Evolutionary conservation across 2,888 invertebrate species (phyloP), one percentile per base, ranked within the genome.

Genomic region (Scaptomyza reducta): DNA sequence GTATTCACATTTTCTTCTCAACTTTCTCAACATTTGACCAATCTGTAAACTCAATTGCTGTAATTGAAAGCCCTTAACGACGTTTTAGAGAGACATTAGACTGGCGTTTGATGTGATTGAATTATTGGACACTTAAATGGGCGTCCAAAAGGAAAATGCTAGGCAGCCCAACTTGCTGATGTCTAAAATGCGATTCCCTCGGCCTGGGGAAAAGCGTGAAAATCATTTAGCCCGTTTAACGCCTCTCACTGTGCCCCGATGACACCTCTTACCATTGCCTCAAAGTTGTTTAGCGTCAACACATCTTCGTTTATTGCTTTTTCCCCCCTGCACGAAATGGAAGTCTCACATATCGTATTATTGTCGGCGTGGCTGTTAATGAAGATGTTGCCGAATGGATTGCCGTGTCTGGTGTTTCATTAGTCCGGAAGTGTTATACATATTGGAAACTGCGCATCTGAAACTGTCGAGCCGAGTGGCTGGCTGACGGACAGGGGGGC

Each of bases 121-220:
- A 84, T 88, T 84, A 84, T 88, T 88, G 84, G 87, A 88, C 84
- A 88, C 83, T 88, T 84, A 88, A 84, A 88, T 88, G 75, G 83
- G 88, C 83, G 77, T 63, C 78, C 66, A 74, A 68, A 65, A 40
- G 59, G 16, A 60, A 63, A 72, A 77, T 63, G 64, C 50, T 45
- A 59, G 62, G 65, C 74, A 64, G 57, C 62, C 47, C 42, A 58
- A 44, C 42, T 35, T 62, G 70, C 57, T 45, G 47, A 65, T 58
- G 57, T 62, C 46, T 45, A 60, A 50, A 50, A 38, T 9, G 29
- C 44, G 33, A 38, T 59, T 38, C 45, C 45, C 60, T 40, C 7
- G 22, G 35, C 33, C 40, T 42, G 54, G 45, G 61, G 60, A 76
- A 77, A 76, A 77, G 70, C 70, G 66, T 78, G 76, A 64, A 76